phyloP scores from a whole-genome alignment of 1,140 invertebrate genomes.

The Calycopis cecrops region DNA sequence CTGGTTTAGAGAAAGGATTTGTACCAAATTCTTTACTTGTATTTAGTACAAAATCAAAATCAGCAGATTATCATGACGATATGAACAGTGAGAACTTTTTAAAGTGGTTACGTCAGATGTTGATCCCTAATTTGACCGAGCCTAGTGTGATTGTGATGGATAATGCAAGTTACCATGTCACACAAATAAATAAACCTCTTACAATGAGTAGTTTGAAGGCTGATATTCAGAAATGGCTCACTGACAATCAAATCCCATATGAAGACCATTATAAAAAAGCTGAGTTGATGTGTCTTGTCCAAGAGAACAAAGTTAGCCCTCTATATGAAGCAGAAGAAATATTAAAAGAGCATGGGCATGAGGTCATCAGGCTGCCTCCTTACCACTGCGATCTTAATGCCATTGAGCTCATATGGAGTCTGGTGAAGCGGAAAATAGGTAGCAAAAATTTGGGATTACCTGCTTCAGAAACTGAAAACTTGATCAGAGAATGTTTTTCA shows the following conservation, averaged over 20 bases:
- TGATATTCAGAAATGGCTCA: conserved; percentile 3
- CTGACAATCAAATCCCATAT: not conserved
- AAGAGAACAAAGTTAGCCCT: not conserved
- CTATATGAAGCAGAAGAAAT: not conserved
- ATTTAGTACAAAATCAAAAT: conserved; percentile 24
- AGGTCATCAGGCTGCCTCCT: not conserved
- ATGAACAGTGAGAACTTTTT: conserved; percentile 24
- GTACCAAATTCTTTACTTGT: too few relatives aligned
- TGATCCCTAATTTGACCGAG: conserved; percentile 28
- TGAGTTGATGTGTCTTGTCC: not conserved
- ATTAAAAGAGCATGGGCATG: not conserved
- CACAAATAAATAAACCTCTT: not conserved
- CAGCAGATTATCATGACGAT: conserved; percentile 18
- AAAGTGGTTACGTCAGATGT: conserved; percentile 26
- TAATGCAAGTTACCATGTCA: too few relatives aligned
- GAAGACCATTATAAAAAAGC: conserved; percentile 1
- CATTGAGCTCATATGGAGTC: conserved; percentile 2
- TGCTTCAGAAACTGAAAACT: not conserved
- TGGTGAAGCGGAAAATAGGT: not conserved
- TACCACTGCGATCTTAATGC: conserved; percentile 11
- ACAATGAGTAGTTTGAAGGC: not conserved
- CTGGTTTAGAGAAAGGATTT: too few relatives aligned
- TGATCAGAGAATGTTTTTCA: conserved; percentile 6
- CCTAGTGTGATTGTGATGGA: conserved; percentile 20
- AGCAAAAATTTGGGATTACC: not conserved